Conservation (phyloP, 2,888 invertebrate species). For the Ormyrus thymus region DNA sequence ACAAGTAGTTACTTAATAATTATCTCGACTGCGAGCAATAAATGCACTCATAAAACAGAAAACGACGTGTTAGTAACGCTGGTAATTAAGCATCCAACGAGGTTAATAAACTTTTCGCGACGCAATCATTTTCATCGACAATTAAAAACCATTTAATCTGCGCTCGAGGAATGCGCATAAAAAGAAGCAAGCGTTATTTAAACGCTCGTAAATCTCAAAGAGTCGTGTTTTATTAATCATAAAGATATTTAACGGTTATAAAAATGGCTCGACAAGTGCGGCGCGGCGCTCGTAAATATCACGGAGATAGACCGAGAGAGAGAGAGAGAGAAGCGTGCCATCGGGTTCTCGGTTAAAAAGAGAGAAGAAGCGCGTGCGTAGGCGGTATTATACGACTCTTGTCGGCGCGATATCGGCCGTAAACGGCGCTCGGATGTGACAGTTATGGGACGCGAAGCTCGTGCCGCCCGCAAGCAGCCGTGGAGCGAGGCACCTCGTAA, state of each 20-base stretch:
- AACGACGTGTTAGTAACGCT: not conserved
- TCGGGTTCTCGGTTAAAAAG: conserved; percentile 11
- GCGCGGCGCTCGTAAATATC: conserved; percentile 52
- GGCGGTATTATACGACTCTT: conserved; percentile 12
- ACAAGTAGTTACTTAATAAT: too few relatives aligned
- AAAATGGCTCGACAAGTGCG: conserved; percentile 39
- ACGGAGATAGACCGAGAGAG: not conserved
- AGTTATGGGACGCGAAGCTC: conserved; percentile 71
- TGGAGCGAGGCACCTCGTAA: conserved; percentile 70
- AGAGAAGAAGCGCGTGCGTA: conserved; percentile 1
- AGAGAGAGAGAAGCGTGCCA: not conserved
- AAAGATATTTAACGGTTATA: conserved; percentile 54
- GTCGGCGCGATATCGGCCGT: conserved; percentile 57
- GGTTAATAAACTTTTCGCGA: conserved; percentile 42
- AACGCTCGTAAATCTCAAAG: conserved; percentile 48
- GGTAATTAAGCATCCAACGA: conserved; percentile 25
- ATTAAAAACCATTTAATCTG: conserved; percentile 46
- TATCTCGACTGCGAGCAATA: too few relatives aligned
- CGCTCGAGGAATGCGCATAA: conserved; percentile 3
- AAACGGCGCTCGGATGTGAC: conserved; percentile 71
- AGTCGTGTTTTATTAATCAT: conserved; percentile 54
- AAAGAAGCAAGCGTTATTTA: conserved; percentile 26
- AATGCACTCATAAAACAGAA: not conserved
- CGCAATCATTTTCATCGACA: conserved; percentile 12
- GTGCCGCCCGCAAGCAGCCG: conserved; percentile 70